Evolutionary conservation across 2,888 invertebrate species (phyloP).

Genomic region (Calephelis perditalis): DNA sequence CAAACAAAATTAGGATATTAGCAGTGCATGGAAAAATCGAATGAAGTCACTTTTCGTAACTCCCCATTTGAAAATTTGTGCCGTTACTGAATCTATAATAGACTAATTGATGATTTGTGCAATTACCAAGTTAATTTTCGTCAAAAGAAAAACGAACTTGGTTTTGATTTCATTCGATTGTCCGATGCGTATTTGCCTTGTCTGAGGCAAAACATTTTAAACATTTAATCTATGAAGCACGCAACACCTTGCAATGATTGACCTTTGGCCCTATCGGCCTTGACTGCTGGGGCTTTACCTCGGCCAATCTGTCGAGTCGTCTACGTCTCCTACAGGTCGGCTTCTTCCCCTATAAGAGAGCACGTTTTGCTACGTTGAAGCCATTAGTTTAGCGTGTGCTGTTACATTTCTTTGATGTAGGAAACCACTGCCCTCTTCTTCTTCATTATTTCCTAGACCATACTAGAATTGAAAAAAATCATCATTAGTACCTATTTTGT

Average conservation of each 20-base stretch:
- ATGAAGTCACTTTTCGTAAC: not conserved
- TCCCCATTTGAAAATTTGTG: too few species aligned
- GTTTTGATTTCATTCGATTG: not conserved
- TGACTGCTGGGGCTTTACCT: not conserved
- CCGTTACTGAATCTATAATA: too few species aligned
- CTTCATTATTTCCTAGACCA: slow-evolving; percentile 59
- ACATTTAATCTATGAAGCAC: slow-evolving; percentile 5
- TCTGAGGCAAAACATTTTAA: not conserved
- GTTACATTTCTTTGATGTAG: slow-evolving; percentile 92
- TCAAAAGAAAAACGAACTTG: not conserved
- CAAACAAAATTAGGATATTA: not conserved
- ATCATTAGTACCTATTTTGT: too few species aligned
- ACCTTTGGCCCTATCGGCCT: not conserved
- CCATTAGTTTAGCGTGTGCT: slow-evolving; percentile 90
- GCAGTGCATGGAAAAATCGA: not conserved
- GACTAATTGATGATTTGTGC: too few species aligned
- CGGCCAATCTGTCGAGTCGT: slow-evolving; percentile 1
- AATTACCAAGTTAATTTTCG: not conserved
- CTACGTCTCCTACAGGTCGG: not conserved
- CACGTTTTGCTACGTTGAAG: slow-evolving; percentile 81
- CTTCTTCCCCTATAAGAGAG: not conserved
- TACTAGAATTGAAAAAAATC: slow-evolving; percentile 44
- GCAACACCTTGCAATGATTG: not conserved
- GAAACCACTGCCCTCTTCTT: slow-evolving; percentile 83
- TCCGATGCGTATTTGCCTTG: not conserved